phyloP scores from a whole-genome alignment of 1,140 invertebrate genomes.

The Bathynomus jamesi region DNA sequence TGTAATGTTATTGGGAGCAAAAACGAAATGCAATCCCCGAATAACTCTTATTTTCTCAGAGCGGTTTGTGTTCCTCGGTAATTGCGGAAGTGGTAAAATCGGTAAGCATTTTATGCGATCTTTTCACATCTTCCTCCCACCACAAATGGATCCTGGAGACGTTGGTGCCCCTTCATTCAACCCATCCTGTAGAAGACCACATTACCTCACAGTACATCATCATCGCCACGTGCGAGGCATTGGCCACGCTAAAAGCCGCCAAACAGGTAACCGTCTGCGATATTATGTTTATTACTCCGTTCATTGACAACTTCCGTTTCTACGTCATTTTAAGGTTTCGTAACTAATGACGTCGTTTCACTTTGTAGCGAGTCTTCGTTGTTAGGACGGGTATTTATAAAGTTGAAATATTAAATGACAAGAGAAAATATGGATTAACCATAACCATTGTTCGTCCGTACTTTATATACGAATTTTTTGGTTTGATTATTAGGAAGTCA shows the following conservation, averaged over 20 bases:
- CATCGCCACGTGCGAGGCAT: constrained; percentile 60
- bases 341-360: too few relatives aligned
- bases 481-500: constrained; percentile 25
- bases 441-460: too few relatives aligned
- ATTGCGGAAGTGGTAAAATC: constrained; percentile 60
- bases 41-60: constrained; percentile 25
- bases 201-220: constrained; percentile 60
- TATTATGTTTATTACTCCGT: too few relatives aligned
- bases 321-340: too few relatives aligned
- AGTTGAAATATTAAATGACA: too few relatives aligned
- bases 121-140: constrained; percentile 60
- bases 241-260: constrained; percentile 54
- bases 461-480: too few relatives aligned
- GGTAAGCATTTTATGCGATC: constrained; percentile 58
- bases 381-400: too few relatives aligned
- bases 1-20: too few relatives aligned
- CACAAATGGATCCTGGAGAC: constrained; percentile 65
- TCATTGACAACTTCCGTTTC: too few relatives aligned
- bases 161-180: constrained; percentile 55
- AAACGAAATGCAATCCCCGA: too few relatives aligned
- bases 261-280: constrained; percentile 44
- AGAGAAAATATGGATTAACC: too few relatives aligned
- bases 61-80: constrained; percentile 48
- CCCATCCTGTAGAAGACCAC: constrained; percentile 59
- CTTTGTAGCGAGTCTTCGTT: too few relatives aligned